Conservation (phyloP, 2,113 vertebrate species). For the Sebastes schlegelii region DNA sequence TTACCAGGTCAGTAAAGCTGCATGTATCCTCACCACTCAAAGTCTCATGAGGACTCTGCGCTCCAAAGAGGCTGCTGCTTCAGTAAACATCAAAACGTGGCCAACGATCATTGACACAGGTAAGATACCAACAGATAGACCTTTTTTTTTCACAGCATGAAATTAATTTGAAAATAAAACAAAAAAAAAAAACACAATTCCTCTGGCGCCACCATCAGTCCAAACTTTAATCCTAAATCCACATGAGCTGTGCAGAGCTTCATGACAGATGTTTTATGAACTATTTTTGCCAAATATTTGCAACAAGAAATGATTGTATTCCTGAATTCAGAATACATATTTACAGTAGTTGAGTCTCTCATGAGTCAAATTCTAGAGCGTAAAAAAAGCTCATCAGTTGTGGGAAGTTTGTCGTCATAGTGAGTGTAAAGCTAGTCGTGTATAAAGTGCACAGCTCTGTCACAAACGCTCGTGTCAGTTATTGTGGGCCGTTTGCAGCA, state of each 20-base stretch:
- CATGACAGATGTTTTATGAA: neutral
- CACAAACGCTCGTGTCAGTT: neutral
- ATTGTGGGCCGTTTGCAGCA: neutral
- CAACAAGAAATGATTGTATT: neutral
- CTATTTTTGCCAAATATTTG: neutral
- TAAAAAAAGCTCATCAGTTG: neutral
- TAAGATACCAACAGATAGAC: conserved; percentile 51
- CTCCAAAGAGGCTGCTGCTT: conserved; percentile 93
- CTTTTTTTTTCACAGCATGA: neutral
- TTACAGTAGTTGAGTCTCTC: neutral
- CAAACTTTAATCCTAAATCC: neutral
- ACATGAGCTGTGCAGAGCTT: neutral
- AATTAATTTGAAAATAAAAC: neutral
- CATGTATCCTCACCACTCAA: conserved; percentile 97
- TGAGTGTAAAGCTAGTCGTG: neutral
- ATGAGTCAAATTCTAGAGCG: neutral
- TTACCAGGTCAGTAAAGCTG: conserved; percentile 95
- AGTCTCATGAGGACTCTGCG: conserved; percentile 90
- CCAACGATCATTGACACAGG: conserved; percentile 98
- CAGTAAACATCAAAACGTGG: conserved; percentile 98
- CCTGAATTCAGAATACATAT: neutral
- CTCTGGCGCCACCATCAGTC: neutral
- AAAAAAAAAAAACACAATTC: neutral
- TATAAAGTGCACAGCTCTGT: conserved; percentile 10
- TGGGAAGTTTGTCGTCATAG: neutral